Evolutionary conservation across 2,113 vertebrate genomes (phyloP).

Genomic region (Psammodynastes pulverulentus): DNA sequence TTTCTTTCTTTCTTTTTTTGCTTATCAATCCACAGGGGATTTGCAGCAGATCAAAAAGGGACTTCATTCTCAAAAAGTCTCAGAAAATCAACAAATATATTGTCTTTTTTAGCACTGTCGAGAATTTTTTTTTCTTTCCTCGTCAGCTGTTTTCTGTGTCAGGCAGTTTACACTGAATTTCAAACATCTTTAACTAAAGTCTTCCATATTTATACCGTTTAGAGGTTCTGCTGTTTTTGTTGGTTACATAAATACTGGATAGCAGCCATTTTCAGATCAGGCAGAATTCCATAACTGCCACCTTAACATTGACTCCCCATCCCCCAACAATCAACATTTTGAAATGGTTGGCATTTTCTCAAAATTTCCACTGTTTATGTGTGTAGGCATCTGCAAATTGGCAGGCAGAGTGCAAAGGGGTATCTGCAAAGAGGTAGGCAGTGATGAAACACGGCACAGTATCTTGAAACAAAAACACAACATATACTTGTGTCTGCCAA

Average conservation of each 20-base stretch:
- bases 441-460: not conserved
- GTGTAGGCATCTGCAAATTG: not conserved
- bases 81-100: not conserved
- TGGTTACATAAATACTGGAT: not conserved
- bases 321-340: not conserved
- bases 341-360: not conserved
- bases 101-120: not conserved
- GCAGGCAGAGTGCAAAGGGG: not conserved
- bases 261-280: not conserved
- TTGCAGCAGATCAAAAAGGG: not conserved
- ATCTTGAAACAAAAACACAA: not conserved
- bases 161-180: not conserved
- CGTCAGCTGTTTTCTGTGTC: not conserved
- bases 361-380: not conserved
- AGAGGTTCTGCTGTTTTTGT: not conserved
- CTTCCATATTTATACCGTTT: not conserved
- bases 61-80: not conserved
- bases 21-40: not conserved
- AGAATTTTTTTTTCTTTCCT: not conserved
- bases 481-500: not conserved
- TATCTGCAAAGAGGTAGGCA: not conserved
- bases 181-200: not conserved
- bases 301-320: not conserved
- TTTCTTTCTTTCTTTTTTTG: not conserved
- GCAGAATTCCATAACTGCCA: not conserved